Base-by-base conservation (phyloP, 2,113 vertebrate genomes). In the Tapirus terrestris region DNA sequence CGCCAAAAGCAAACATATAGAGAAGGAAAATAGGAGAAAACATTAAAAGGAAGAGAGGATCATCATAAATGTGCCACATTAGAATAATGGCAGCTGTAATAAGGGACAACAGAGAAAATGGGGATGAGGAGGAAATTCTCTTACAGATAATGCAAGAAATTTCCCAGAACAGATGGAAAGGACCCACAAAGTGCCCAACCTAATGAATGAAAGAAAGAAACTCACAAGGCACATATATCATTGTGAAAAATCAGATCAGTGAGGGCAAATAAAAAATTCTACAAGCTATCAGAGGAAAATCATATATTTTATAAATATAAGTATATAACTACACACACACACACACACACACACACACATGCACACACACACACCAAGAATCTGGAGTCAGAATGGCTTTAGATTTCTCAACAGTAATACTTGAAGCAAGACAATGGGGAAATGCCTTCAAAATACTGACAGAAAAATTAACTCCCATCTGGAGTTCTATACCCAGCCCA, bases 141-240 rank as follows among this genome's bases (percentile, higher is more conserved):
- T 56, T 7, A 87, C n/a, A 92, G 91, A 68, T 39, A 93, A 95
- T 67, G 72, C 27, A 83, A 89, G 31, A 75, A n/a, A 67, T 87
- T 68, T 61, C 51, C 58, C 58, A 70, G 31, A 84, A 85, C 39
- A 56, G 45, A 58, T 92, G 6, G 27, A 58, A 87, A 86, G 45
- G 48, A 60, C 29, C 43, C 56, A 61, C 4, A 10, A 79, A 65
- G 1, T 67, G 43, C 48, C n/a, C 16, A 90, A 68, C 27, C 43
- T 90, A 77, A 72, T 67, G 45, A 88, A 73, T 68, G 25, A 83
- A 63, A 76, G n/a, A 39, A 76, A 96, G 43, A 92, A 88, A 63
- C 6, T 53, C n/a, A 88, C 12, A 91, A 83, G 68, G 14, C 6
- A 11, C 36, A 60, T 56, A n/a, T 1, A 36, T 25, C n/a, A 63